Conservation (phyloP, 2,113 vertebrate species). For the Oryzias woworae region DNA sequence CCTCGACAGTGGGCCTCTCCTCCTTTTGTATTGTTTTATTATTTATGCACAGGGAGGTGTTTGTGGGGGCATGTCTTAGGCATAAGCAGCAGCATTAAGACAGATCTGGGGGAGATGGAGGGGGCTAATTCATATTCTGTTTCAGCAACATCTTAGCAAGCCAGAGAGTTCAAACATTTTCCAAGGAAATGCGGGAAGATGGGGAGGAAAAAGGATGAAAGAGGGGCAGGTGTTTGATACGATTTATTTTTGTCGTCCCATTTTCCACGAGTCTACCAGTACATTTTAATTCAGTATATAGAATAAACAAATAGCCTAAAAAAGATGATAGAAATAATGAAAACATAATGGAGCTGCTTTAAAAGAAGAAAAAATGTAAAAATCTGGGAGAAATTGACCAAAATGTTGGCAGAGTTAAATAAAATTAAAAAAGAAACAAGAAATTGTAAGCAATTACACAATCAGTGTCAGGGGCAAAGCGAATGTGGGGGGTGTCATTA, state of each 20-base stretch:
- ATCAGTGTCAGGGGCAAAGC: conserved; percentile 1
- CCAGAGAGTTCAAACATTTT: conserved; percentile 74
- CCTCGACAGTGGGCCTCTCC: conserved; percentile 63
- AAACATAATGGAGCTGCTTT: conserved; percentile 38
- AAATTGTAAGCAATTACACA: background rate
- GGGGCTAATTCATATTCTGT: conserved; percentile 75
- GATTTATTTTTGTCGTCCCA: conserved; percentile 7
- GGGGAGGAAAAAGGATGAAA: conserved; percentile 44
- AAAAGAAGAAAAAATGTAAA: conserved; percentile 41
- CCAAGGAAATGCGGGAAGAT: conserved; percentile 62
- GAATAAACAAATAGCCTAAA: conserved; percentile 27
- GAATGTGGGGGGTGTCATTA: conserved; percentile 9
- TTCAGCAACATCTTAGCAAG: conserved; percentile 75
- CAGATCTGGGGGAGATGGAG: conserved; percentile 55
- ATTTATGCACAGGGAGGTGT: conserved; percentile 73
- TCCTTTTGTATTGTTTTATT: conserved; percentile 82
- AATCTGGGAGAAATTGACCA: conserved; percentile 34
- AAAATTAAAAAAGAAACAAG: background rate
- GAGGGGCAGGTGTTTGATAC: conserved; percentile 42
- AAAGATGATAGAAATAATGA: conserved; percentile 71
- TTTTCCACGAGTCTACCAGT: conserved; percentile 25
- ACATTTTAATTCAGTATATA: background rate
- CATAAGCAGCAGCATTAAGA: conserved; percentile 73
- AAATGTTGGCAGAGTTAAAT: conserved; percentile 26
- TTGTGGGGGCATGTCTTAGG: conserved; percentile 38